A percentile compares a stretch with the other conserved stretches of the same genome.
Conservation (phyloP, 2,797 vertebrate genomes). For the Pipistrellus kuhlii region DNA sequence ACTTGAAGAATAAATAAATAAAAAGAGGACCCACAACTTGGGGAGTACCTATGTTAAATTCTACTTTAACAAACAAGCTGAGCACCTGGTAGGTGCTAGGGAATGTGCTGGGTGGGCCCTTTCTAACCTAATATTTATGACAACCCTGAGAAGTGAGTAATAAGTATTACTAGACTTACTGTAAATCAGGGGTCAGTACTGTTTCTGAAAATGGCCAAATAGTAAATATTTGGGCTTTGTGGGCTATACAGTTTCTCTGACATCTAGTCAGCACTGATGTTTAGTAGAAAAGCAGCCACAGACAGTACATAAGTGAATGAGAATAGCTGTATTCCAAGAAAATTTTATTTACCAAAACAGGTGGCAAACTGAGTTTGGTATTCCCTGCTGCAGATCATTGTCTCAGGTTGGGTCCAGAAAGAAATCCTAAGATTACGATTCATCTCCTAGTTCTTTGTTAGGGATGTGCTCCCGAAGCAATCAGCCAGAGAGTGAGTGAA, state of each 20-base stretch:
- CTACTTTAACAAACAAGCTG: background rate
- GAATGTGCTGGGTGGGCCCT: background rate
- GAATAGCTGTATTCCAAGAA: background rate
- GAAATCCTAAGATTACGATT: slow-evolving; percentile 12
- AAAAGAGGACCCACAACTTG: background rate
- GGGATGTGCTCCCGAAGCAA: background rate
- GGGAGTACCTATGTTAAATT: background rate
- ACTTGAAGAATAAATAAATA: background rate
- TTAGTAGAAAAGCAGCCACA: background rate
- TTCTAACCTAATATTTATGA: slow-evolving; percentile 49
- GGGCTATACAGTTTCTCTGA: background rate
- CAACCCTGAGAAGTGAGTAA: background rate
- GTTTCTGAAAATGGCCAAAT: slow-evolving; percentile 39
- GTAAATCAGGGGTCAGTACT: background rate
- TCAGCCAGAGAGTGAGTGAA: background rate
- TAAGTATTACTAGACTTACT: slow-evolving; percentile 40
- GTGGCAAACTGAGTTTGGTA: background rate
- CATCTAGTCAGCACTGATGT: background rate
- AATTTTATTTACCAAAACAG: slow-evolving; percentile 35
- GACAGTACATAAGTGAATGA: background rate
- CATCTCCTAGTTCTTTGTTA: background rate
- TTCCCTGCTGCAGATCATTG: background rate
- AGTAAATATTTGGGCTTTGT: slow-evolving; percentile 40
- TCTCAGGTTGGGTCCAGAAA: slow-evolving; percentile 19
- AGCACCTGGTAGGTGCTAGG: background rate